Percentiles rank a stretch among this genome's conserved stretches.
phyloP scores from a whole-genome alignment of 2,113 vertebrate genomes.

The Seriola quinqueradiata region DNA sequence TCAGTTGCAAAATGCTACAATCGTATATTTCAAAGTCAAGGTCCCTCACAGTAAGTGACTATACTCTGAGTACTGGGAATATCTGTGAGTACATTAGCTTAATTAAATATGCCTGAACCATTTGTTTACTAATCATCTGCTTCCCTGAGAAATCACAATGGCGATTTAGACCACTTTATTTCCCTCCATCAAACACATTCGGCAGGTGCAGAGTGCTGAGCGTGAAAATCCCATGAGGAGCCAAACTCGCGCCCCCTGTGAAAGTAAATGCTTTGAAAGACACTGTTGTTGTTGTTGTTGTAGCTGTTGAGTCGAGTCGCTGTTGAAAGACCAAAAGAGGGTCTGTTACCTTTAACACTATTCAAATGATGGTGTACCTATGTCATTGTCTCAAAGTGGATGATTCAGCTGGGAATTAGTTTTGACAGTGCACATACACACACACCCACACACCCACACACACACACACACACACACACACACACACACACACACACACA shows the following conservation, averaged over 20 bases:
- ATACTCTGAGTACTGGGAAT: conserved; percentile 4
- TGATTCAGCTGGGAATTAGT: conserved; percentile 13
- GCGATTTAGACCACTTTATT: conserved; percentile 67
- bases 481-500: conserved; percentile 2
- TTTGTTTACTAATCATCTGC: conserved; percentile 77
- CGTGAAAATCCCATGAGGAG: conserved; percentile 57
- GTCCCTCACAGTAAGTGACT: conserved; percentile 12
- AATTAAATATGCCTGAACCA: conserved; percentile 73
- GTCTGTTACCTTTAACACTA: conserved; percentile 33
- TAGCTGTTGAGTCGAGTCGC: conserved; percentile 19
- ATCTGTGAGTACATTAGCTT: conserved; percentile 45
- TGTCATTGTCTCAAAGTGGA: conserved; percentile 39
- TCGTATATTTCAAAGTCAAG: background rate
- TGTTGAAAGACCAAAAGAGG: conserved; percentile 33
- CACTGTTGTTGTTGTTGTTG: conserved; percentile 18
- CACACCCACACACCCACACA: conserved; percentile 14
- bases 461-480: conserved; percentile 13
- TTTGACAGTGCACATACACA: background rate
- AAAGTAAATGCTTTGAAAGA: conserved; percentile 62
- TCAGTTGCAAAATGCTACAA: background rate
- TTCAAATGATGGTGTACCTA: conserved; percentile 34
- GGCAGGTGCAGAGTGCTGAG: conserved; percentile 65
- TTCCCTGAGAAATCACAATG: conserved; percentile 72
- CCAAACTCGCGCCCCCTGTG: conserved; percentile 37
- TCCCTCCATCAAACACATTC: conserved; percentile 43